A percentile compares a stretch with the other conserved stretches of the same genome.
These are phyloP conservation scores for Drosophila anomalata DNA, from an alignment of 2,888 invertebrate species.

Conservation along the genomic window DNA sequence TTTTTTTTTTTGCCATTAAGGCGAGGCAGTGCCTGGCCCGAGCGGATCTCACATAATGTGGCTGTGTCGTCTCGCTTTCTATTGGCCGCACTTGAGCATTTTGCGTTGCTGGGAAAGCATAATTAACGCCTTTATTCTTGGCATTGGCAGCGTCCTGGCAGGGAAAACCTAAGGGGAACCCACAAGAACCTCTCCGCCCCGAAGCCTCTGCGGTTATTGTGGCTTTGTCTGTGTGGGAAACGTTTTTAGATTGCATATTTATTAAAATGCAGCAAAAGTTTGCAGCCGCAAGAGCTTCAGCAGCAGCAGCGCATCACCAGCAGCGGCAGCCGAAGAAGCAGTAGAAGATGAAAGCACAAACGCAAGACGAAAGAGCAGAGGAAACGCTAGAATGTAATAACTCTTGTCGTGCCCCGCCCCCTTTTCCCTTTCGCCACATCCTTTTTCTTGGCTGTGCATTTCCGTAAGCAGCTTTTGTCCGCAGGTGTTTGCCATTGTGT, in stretches of 20 bases:
- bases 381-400: constrained; percentile 72
- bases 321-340: constrained; percentile 19
- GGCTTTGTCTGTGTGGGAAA: constrained; percentile 50
- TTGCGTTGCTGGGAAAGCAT: constrained; percentile 47
- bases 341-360: constrained; percentile 42
- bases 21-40: constrained; percentile 28
- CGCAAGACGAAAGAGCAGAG: constrained; percentile 39
- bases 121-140: constrained; percentile 77
- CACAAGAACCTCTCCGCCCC: constrained; percentile 1
- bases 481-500: constrained; percentile 79
- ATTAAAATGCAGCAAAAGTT: constrained; percentile 69
- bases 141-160: constrained; percentile 48
- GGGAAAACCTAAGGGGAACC: not conserved
- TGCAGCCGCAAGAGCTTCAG: constrained; percentile 16
- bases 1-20: constrained; percentile 36
- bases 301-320: constrained; percentile 2
- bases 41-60: constrained; percentile 55
- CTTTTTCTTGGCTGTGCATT: constrained; percentile 40
- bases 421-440: not conserved
- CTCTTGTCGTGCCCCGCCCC: constrained; percentile 57
- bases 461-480: constrained; percentile 77
- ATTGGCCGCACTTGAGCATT: constrained; percentile 48
- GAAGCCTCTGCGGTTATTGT: constrained; percentile 43
- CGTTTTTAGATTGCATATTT: constrained; percentile 74
- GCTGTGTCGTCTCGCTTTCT: constrained; percentile 59